Evolutionary conservation across 2,797 vertebrate genomes (phyloP).

Genomic region (Neomorphus geoffroyi): DNA sequence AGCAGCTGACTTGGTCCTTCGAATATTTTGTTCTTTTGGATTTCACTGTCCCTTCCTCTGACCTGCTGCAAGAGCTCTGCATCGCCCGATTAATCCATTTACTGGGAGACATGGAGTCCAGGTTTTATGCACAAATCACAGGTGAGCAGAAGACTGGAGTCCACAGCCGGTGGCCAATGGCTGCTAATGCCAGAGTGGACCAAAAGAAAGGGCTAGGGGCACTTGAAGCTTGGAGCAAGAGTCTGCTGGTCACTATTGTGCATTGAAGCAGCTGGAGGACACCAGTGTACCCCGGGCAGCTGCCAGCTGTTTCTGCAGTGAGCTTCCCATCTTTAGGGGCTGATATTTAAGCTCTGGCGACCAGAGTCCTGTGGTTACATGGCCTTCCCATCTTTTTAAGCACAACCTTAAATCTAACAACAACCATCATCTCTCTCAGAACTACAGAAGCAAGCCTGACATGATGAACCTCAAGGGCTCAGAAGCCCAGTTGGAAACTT

Average conservation of each 20-base stretch:
- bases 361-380: not conserved
- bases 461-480: not conserved
- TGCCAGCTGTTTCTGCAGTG: not conserved
- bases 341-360: not conserved
- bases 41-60: not conserved
- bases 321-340: not conserved
- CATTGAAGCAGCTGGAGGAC: not conserved
- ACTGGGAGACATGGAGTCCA: fast-evolving
- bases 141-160: not conserved
- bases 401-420: not conserved
- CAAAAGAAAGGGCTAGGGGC: not conserved
- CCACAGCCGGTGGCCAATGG: not conserved
- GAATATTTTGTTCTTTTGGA: not conserved
- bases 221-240: not conserved
- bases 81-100: fast-evolving
- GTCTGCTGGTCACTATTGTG: not conserved
- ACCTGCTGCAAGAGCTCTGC: not conserved
- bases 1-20: not conserved
- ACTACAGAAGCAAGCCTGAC: not conserved
- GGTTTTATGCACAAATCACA: not conserved
- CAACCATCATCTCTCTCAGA: not conserved
- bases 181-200: not conserved
- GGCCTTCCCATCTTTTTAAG: not conserved
- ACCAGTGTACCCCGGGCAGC: not conserved
- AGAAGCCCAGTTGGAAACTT: not conserved